Percentiles rank a stretch among this genome's conserved stretches.
Evolutionary conservation across 1,140 invertebrate genomes (phyloP).

Genomic region (Drosophila cardini): DNA sequence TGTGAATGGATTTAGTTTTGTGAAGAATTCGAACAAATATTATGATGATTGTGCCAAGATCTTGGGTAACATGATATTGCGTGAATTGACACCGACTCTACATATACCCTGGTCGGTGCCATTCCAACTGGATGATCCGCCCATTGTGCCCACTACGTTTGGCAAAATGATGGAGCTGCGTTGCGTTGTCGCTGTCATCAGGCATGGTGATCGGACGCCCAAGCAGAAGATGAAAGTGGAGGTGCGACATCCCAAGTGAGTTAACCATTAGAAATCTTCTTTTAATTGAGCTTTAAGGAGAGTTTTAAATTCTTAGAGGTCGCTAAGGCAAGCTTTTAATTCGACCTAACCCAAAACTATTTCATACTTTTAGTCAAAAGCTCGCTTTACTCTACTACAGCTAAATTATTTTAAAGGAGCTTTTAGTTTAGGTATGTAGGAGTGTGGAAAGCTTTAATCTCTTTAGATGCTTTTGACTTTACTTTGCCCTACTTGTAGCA

Average conservation of each 20-base stretch:
- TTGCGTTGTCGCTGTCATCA: slow-evolving; percentile 98
- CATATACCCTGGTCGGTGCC: slow-evolving; percentile 99
- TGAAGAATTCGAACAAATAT: slow-evolving; percentile 99
- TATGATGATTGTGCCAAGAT: slow-evolving; percentile 99
- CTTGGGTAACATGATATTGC: slow-evolving; percentile 95
- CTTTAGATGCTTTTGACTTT: too few relatives aligned
- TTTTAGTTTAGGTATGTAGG: too few relatives aligned
- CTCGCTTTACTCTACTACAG: too few relatives aligned
- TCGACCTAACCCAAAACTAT: too few relatives aligned
- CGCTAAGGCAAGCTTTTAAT: too few relatives aligned
- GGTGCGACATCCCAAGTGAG: slow-evolving; percentile 98
- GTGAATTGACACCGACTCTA: slow-evolving; percentile 96
- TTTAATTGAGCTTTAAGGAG: background rate
- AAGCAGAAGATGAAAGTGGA: slow-evolving; percentile 99
- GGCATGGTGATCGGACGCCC: slow-evolving; percentile 99
- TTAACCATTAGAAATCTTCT: slow-evolving; percentile 31
- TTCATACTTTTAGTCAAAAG: too few relatives aligned
- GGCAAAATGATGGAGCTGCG: slow-evolving; percentile 99
- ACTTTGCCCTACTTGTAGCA: too few relatives aligned
- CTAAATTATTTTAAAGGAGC: too few relatives aligned
- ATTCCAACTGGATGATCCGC: slow-evolving; percentile 98
- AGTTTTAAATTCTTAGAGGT: too few relatives aligned
- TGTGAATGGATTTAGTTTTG: slow-evolving; percentile 99
- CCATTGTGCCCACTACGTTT: slow-evolving; percentile 99
- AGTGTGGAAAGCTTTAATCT: too few relatives aligned